Conservation (phyloP, 2,113 vertebrate genomes). For the Chamaea fasciata region DNA sequence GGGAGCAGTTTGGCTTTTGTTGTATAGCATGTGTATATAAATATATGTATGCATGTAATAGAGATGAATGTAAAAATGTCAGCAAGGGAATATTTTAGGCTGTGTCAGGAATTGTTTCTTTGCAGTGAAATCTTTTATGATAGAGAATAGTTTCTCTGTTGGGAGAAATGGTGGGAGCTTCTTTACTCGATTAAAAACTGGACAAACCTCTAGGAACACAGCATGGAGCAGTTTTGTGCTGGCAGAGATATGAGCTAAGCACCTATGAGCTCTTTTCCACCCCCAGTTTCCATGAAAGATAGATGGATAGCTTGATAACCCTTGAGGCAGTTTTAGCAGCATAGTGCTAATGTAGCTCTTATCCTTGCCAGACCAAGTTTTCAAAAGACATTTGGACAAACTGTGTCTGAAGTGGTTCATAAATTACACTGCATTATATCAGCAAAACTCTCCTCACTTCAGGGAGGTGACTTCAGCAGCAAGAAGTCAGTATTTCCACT, state of each 20-base stretch:
- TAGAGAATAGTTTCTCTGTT: neutral
- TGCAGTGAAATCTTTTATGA: slow-evolving; percentile 18
- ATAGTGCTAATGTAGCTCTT: neutral
- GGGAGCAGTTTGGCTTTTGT: slow-evolving; percentile 3
- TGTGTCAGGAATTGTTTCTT: slow-evolving; percentile 7
- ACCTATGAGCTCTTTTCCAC: neutral
- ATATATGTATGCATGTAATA: neutral
- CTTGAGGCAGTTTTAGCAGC: neutral
- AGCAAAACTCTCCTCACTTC: neutral
- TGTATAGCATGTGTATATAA: neutral
- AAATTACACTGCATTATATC: neutral
- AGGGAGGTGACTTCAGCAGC: neutral
- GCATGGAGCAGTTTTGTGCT: neutral
- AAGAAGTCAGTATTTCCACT: neutral
- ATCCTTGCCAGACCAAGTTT: neutral
- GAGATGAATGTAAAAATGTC: slow-evolving; percentile 8
- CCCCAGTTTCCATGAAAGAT: neutral
- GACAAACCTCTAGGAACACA: neutral
- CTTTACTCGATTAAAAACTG: neutral
- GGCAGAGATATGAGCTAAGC: neutral
- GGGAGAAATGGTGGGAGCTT: slow-evolving; percentile 2
- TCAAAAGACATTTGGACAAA: neutral
- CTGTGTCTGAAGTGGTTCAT: neutral
- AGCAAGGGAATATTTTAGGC: slow-evolving; percentile 27
- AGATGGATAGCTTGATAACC: slow-evolving; percentile 7